Conservation (phyloP, 2,888 invertebrate species). For the Cosmia pyralina region DNA sequence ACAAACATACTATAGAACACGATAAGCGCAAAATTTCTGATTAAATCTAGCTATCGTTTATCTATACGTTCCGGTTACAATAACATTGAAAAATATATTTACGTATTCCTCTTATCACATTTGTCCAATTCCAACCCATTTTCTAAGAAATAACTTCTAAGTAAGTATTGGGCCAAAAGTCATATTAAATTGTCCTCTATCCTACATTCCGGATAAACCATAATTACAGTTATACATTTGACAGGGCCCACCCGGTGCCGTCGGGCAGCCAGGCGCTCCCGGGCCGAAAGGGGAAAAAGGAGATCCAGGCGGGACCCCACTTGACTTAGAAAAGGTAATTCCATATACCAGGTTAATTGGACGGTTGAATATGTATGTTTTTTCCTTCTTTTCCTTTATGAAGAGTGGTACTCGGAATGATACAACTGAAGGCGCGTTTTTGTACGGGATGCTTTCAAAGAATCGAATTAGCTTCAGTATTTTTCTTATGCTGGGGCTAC, state of each 20-base stretch:
- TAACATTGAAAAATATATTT: not conserved
- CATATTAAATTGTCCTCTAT: constrained; percentile 11
- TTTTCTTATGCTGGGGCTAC: no score
- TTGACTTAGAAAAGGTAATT: constrained; percentile 85
- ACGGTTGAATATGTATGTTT: constrained; percentile 62
- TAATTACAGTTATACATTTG: constrained; percentile 62
- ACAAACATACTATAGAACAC: not conserved
- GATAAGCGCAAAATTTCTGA: not conserved
- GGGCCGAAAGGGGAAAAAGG: constrained; percentile 94
- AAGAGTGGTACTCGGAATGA: constrained; percentile 30
- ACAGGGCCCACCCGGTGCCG: constrained; percentile 93
- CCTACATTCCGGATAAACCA: constrained; percentile 52
- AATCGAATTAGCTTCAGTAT: constrained; percentile 13
- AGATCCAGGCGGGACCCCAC: constrained; percentile 87
- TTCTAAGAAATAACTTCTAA: constrained; percentile 12
- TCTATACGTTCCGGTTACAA: not conserved
- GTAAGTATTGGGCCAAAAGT: constrained; percentile 1
- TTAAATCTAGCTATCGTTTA: not conserved
- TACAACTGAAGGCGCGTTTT: constrained; percentile 8
- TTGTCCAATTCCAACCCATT: not conserved
- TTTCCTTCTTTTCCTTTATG: constrained; percentile 39
- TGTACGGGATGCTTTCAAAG: constrained; percentile 13
- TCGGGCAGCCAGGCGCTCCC: constrained; percentile 91
- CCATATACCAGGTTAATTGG: constrained; percentile 67
- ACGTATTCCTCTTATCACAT: not conserved